Evolutionary conservation across 2,888 invertebrate species (phyloP).

Genomic region (Lasioglossum villosulum): DNA sequence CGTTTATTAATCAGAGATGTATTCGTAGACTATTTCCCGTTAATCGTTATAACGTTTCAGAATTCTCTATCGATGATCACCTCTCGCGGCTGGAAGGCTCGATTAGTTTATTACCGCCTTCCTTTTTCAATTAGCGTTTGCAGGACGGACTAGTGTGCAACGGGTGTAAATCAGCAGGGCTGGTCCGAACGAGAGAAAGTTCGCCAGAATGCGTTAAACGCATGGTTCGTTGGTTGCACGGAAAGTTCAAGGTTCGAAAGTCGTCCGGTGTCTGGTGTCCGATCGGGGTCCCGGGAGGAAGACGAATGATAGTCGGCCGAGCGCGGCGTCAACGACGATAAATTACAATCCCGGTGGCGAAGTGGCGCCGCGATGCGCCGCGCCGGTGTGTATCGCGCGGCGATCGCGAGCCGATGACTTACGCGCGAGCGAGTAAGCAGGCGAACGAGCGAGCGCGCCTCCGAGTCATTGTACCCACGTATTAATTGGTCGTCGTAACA

Average conservation of each 20-base stretch:
- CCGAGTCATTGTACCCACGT: constrained; percentile 71
- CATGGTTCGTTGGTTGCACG: background rate
- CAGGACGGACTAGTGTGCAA: background rate
- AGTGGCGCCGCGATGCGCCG: constrained; percentile 27
- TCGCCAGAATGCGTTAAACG: background rate
- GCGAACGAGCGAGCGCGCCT: constrained; percentile 30
- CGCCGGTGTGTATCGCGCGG: constrained; percentile 38
- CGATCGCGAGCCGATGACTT: constrained; percentile 67
- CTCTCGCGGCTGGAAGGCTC: background rate
- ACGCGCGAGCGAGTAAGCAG: constrained; percentile 24
- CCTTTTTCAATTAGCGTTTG: background rate
- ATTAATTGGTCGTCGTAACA: constrained; percentile 79
- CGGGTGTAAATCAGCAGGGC: background rate
- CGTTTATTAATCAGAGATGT: background rate
- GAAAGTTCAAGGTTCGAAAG: constrained; percentile 31
- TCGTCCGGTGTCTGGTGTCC: constrained; percentile 12
- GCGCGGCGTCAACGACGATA: constrained; percentile 80
- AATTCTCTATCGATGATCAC: background rate
- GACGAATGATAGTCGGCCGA: constrained; percentile 65
- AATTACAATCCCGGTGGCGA: constrained; percentile 75
- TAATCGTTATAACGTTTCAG: background rate
- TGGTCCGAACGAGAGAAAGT: background rate
- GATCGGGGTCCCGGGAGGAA: constrained; percentile 26
- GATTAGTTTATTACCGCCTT: background rate
- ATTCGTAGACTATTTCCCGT: no score